Evolutionary conservation across 2,797 vertebrate genomes (phyloP).

Genomic region (Hydrolagus colliei): DNA sequence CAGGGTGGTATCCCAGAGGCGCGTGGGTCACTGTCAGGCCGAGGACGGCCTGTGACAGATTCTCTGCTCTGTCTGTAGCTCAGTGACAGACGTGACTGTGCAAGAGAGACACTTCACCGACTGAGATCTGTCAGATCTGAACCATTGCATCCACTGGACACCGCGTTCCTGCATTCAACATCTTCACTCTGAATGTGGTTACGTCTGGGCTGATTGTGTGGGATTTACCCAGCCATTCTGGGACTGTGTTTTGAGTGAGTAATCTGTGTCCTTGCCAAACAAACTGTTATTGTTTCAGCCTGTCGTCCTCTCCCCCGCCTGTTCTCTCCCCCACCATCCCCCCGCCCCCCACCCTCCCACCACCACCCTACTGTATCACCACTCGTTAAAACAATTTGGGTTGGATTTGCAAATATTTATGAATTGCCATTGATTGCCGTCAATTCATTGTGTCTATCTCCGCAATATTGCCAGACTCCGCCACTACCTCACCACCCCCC

Average conservation of each 20-base stretch:
- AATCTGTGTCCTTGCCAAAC: background rate
- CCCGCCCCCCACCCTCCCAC: background rate
- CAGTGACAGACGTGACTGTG: too few relatives aligned
- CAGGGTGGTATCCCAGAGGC: background rate
- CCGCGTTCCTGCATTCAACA: background rate
- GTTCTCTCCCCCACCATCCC: background rate
- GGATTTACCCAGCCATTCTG: background rate
- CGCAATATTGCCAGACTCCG: background rate
- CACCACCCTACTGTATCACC: background rate
- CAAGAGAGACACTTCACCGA: background rate
- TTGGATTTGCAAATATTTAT: background rate
- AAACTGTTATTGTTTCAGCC: background rate
- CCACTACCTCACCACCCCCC: background rate
- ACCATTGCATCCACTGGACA: background rate
- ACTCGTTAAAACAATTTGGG: background rate
- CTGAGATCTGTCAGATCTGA: background rate
- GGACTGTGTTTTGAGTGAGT: background rate
- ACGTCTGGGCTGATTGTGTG: background rate
- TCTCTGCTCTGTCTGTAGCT: background rate
- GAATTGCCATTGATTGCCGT: background rate
- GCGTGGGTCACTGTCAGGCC: background rate
- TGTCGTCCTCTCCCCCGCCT: background rate
- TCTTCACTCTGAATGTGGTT: background rate
- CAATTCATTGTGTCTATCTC: background rate
- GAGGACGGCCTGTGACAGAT: background rate